A percentile compares a stretch with the other conserved stretches of the same genome.
phyloP scores from a whole-genome alignment of 1,140 invertebrate species.

The Euschistus heros region DNA sequence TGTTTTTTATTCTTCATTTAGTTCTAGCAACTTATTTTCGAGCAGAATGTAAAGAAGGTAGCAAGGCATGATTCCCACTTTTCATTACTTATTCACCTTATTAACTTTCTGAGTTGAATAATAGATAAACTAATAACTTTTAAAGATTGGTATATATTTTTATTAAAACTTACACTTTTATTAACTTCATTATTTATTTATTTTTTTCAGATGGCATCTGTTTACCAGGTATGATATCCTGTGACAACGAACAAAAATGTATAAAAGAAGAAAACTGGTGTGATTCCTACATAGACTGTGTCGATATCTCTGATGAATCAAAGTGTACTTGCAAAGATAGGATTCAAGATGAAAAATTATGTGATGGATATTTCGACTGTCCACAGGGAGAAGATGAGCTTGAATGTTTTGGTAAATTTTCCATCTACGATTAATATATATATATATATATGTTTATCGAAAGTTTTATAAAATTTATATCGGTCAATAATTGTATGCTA shows the following conservation, averaged over 20 bases:
- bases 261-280: conserved; percentile 51
- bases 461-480: no score
- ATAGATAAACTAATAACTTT: neutral
- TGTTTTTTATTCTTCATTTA: no score
- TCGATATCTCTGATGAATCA: conserved; percentile 69
- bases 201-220: conserved; percentile 30
- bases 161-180: no score
- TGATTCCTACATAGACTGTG: conserved; percentile 62
- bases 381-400: conserved; percentile 60
- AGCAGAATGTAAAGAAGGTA: no score
- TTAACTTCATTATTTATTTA: neutral
- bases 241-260: conserved; percentile 45
- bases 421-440: neutral
- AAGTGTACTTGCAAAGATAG: conserved; percentile 58
- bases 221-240: conserved; percentile 33
- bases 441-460: no score
- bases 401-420: conserved; percentile 51
- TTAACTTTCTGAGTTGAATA: no score
- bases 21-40: no score
- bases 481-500: no score
- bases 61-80: no score
- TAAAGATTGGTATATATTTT: neutral
- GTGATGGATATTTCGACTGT: conserved; percentile 72
- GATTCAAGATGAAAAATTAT: conserved; percentile 49
- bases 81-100: no score